Conservation (phyloP, 1,140 invertebrate species). For the Pectinophora gossypiella region DNA sequence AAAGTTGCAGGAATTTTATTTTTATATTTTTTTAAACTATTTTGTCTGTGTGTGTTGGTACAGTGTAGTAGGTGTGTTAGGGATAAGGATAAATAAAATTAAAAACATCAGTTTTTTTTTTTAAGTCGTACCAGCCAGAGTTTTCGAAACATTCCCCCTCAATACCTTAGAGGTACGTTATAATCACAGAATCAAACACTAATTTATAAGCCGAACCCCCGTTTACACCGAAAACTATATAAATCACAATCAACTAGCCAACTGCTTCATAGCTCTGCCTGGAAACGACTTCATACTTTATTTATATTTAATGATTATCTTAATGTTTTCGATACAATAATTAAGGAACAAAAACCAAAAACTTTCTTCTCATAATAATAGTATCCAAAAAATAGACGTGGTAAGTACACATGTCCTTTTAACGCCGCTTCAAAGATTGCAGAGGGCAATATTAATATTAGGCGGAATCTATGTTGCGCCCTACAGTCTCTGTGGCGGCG, state of each 20-base stretch:
- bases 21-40: neutral
- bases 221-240: slow-evolving; percentile 60
- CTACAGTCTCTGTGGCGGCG: slow-evolving; percentile 63
- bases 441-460: slow-evolving; percentile 66
- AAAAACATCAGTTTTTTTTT: slow-evolving; percentile 38
- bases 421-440: slow-evolving; percentile 66
- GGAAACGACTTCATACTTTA: slow-evolving; percentile 50
- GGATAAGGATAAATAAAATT: slow-evolving; percentile 19
- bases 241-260: slow-evolving; percentile 65
- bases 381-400: slow-evolving; percentile 59
- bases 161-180: slow-evolving; percentile 61
- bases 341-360: slow-evolving; percentile 77
- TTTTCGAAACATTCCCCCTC: slow-evolving; percentile 38
- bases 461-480: slow-evolving; percentile 68
- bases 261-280: slow-evolving; percentile 47
- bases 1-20: too few species aligned
- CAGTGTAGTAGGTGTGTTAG: neutral
- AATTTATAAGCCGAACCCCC: slow-evolving; percentile 46
- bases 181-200: slow-evolving; percentile 67
- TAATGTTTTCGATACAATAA: slow-evolving; percentile 74
- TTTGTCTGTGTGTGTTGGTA: neutral
- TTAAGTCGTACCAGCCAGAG: slow-evolving; percentile 51
- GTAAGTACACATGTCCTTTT: slow-evolving; percentile 60
- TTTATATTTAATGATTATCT: slow-evolving; percentile 71
- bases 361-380: slow-evolving; percentile 60